These are phyloP conservation scores for Hyppa rectilinea DNA, from an alignment of 2,888 invertebrate genomes.

Conservation along the genomic window DNA sequence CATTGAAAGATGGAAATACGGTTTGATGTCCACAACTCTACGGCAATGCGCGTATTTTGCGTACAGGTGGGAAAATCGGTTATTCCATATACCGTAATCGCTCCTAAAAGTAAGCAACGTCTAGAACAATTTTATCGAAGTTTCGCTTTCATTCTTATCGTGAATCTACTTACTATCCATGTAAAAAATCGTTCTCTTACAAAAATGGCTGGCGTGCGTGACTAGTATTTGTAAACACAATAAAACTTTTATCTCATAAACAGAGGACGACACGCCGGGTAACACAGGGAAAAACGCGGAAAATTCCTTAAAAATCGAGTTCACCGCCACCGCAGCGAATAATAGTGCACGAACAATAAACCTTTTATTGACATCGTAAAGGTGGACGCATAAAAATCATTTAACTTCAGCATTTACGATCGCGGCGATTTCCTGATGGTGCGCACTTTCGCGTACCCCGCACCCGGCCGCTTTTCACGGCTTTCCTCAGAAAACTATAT, in stretches of 20 bases:
- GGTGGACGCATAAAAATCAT: constrained; percentile 84
- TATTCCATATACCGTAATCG: neutral
- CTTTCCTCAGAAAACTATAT: constrained; percentile 83
- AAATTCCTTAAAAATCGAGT: constrained; percentile 69
- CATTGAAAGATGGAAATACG: neutral
- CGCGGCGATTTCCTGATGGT: constrained; percentile 84
- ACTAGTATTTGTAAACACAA: constrained; percentile 32
- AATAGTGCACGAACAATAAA: constrained; percentile 76
- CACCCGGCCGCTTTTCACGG: constrained; percentile 82
- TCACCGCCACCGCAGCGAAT: constrained; percentile 68
- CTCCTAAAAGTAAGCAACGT: neutral
- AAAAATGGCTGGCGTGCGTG: constrained; percentile 26
- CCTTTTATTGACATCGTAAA: constrained; percentile 82
- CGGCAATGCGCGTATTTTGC: neutral
- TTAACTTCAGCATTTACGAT: constrained; percentile 80
- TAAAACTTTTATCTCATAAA: constrained; percentile 41
- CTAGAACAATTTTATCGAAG: neutral
- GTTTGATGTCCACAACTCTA: neutral
- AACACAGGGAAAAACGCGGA: constrained; percentile 48
- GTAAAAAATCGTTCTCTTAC: constrained; percentile 4
- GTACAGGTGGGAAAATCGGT: neutral
- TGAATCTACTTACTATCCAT: neutral
- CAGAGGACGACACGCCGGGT: constrained; percentile 30
- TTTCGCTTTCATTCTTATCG: constrained; percentile 24
- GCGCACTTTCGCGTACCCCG: constrained; percentile 84